phyloP scores from a whole-genome alignment of 2,113 vertebrate genomes.

The Daboia siamensis region DNA sequence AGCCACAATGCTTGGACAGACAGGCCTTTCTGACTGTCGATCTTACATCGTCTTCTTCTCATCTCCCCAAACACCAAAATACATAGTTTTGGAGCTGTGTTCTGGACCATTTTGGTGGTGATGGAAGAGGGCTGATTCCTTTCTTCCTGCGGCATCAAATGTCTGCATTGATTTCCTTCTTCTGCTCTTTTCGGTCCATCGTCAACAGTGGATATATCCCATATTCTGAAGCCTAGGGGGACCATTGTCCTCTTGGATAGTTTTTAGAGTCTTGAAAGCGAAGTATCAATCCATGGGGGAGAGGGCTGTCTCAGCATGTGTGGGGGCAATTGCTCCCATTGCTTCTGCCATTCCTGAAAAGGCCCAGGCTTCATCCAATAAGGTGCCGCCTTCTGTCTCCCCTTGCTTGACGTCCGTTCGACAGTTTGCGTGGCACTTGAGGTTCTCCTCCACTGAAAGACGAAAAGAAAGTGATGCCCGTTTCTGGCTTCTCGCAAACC shows the following conservation, averaged over 20 bases:
- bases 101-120: not conserved
- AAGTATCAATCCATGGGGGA: not conserved
- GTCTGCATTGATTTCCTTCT: not conserved
- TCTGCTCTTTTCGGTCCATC: not conserved
- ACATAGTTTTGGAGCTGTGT: not conserved
- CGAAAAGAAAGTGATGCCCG: not conserved
- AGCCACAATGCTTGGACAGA: not conserved
- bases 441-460: not conserved
- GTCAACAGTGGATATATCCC: not conserved
- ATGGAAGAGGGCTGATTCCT: not conserved
- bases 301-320: not conserved
- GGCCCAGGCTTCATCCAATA: not conserved
- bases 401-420: not conserved
- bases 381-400: not conserved
- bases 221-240: not conserved
- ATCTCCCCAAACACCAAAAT: not conserved
- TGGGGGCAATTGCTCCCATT: not conserved
- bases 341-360: not conserved
- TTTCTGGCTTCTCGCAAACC: not conserved
- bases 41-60: not conserved
- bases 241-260: not conserved
- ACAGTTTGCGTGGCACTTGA: not conserved
- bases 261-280: not conserved
- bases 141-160: not conserved
- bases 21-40: not conserved